These are phyloP conservation scores for Myocastor coypus DNA, from an alignment of 2,113 vertebrate species.

Conservation along the genomic window DNA sequence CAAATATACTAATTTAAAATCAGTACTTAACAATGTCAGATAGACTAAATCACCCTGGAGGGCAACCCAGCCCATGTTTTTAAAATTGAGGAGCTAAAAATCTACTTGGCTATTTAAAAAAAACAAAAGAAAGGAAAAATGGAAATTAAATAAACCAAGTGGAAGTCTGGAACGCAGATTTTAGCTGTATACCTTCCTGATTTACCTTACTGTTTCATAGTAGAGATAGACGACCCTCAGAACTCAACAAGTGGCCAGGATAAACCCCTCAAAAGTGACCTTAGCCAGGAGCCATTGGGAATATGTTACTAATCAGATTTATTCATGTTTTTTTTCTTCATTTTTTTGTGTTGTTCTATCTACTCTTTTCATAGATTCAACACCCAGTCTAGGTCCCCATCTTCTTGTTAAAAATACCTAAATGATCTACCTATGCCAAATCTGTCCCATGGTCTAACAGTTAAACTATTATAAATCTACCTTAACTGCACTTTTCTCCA, in stretches of 20 bases:
- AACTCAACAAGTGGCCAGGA: not conserved
- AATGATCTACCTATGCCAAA: not conserved
- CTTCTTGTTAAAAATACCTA: not conserved
- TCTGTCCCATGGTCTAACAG: not conserved
- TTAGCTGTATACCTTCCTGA: not conserved
- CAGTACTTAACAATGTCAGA: not conserved
- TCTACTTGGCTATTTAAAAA: not conserved
- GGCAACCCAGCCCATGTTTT: not conserved
- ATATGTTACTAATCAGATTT: not conserved
- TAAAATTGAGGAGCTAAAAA: not conserved
- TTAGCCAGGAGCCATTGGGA: not conserved
- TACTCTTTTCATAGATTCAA: not conserved
- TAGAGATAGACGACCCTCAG: not conserved
- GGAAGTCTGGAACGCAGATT: not conserved
- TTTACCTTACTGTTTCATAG: not conserved
- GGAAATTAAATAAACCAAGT: not conserved
- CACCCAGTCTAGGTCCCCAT: not conserved
- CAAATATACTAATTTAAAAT: not conserved
- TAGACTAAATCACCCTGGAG: not conserved
- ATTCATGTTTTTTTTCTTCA: not conserved
- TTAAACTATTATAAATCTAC: not conserved
- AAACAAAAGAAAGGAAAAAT: not conserved
- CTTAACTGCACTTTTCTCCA: not conserved
- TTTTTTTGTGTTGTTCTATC: not conserved
- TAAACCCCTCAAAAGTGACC: fast-evolving